phyloP scores from a whole-genome alignment of 53 echinoderm and acorn worm genomes.

The Stichopus horrens region DNA sequence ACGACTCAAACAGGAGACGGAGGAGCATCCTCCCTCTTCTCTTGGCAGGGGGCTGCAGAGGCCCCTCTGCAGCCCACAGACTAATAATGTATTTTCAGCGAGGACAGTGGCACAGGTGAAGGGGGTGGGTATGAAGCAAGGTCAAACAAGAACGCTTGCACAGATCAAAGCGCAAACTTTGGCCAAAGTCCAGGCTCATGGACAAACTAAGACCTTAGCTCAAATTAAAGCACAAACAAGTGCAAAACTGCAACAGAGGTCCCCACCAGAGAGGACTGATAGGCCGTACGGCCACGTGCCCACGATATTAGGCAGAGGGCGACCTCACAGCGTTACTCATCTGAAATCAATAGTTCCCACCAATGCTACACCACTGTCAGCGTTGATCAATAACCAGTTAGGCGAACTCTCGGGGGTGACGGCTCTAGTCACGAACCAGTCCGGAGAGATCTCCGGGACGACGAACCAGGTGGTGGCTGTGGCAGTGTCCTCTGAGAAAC shows the following conservation, averaged over 20 bases:
- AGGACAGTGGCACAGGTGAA: conserved; percentile 66
- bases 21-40: background rate
- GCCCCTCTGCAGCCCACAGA: background rate
- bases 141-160: conserved; percentile 90
- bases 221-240: conserved; percentile 94
- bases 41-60: conserved; percentile 31
- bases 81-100: conserved; percentile 23
- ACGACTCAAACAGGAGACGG: conserved; percentile 31
- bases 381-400: conserved; percentile 30
- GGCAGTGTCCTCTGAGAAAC: conserved; percentile 63
- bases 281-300: conserved; percentile 66
- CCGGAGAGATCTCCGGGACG: conserved; percentile 27
- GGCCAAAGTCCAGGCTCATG: conserved; percentile 61
- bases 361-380: conserved; percentile 64
- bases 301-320: conserved; percentile 67
- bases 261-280: conserved; percentile 68
- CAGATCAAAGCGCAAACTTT: conserved; percentile 95
- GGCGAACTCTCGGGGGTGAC: conserved; percentile 45
- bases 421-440: conserved; percentile 27
- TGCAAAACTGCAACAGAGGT: conserved; percentile 74
- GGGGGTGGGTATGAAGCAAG: conserved; percentile 52
- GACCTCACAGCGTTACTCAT: conserved; percentile 72
- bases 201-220: conserved; percentile 89
- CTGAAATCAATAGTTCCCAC: conserved; percentile 84
- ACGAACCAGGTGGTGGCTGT: conserved; percentile 64